Conservation (phyloP, 1,140 invertebrate species). For the Radopholus similis region DNA sequence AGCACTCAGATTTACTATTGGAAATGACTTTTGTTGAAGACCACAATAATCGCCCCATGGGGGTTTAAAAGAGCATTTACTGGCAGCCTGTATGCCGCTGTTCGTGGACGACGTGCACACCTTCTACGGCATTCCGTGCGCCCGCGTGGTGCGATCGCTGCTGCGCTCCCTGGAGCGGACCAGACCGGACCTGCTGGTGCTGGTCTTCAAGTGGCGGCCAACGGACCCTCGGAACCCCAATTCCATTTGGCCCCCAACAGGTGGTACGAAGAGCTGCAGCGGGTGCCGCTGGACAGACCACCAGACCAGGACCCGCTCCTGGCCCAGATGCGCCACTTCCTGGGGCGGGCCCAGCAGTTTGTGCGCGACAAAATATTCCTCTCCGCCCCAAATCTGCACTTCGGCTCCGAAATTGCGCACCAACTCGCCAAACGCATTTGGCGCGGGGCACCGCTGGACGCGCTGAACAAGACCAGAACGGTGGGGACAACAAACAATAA, state of each 20-base stretch:
- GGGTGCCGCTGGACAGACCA: background rate
- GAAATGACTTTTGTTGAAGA: no score
- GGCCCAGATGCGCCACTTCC: background rate
- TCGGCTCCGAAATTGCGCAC: background rate
- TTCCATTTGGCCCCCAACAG: background rate
- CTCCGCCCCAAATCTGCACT: background rate
- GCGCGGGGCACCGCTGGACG: background rate
- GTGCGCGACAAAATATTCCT: background rate
- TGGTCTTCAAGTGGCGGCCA: background rate
- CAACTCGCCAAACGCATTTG: background rate
- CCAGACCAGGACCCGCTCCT: background rate
- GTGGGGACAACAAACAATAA: background rate
- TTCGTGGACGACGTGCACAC: background rate
- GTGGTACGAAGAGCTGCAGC: background rate
- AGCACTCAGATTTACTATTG: no score
- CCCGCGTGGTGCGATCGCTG: background rate
- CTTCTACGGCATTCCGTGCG: background rate
- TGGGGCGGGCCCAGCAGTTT: background rate
- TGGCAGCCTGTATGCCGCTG: background rate
- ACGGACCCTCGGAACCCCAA: background rate
- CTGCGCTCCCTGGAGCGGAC: background rate
- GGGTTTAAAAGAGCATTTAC: no score
- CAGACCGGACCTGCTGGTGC: background rate
- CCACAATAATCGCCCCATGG: no score
- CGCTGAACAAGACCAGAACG: background rate